Conservation (phyloP, 2,888 invertebrate species). For the Oligia latruncula region DNA sequence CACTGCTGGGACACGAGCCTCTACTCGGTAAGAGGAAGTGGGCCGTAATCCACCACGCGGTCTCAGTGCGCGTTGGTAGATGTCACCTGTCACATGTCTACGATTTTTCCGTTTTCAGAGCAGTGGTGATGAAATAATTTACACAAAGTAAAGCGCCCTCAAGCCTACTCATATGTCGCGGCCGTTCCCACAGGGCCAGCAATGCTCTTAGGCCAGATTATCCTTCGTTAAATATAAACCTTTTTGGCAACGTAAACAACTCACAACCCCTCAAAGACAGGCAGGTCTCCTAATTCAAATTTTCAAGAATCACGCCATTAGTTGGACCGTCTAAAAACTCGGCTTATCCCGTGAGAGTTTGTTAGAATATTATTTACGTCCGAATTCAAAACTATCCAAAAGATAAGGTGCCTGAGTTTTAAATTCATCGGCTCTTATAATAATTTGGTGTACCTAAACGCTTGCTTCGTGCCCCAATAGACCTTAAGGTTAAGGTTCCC, state of each 20-base stretch:
- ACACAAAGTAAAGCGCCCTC: not conserved
- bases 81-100: not conserved
- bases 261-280: not conserved
- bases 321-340: slow-evolving; percentile 29
- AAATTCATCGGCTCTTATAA: slow-evolving; percentile 42
- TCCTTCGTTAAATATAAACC: not conserved
- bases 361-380: slow-evolving; percentile 49
- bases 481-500: slow-evolving; percentile 22
- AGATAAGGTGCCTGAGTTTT: slow-evolving; percentile 45
- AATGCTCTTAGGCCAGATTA: no score
- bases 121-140: not conserved
- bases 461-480: slow-evolving; percentile 22
- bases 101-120: not conserved
- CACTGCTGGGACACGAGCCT: no score
- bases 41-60: not conserved
- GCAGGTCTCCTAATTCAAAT: slow-evolving; percentile 22
- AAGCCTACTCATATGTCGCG: not conserved
- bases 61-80: not conserved
- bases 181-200: not conserved
- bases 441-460: slow-evolving; percentile 41
- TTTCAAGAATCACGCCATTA: slow-evolving; percentile 22
- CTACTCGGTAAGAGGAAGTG: no score
- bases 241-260: not conserved
- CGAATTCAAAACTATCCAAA: slow-evolving; percentile 35
- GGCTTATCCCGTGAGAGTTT: slow-evolving; percentile 26